Conservation (phyloP, 2,888 invertebrate genomes). For the Agonopterix heracliana region DNA sequence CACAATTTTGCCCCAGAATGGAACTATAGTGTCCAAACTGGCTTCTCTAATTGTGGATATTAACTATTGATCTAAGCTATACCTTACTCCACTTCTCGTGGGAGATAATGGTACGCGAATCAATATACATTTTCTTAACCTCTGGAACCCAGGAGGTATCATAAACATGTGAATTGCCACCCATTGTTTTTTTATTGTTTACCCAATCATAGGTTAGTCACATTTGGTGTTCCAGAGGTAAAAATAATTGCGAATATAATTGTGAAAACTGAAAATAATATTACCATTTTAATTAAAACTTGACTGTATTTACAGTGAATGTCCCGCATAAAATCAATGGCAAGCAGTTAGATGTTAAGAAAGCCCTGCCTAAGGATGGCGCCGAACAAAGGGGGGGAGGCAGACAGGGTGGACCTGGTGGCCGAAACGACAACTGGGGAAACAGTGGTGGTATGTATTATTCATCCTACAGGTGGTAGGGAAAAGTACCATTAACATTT, state of each 20-base stretch:
- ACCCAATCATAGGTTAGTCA: not conserved
- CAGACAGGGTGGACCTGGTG: constrained; percentile 50
- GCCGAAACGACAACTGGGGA: constrained; percentile 57
- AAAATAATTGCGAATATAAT: no score
- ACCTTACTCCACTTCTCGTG: constrained; percentile 45
- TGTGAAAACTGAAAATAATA: not conserved
- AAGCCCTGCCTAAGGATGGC: constrained; percentile 91
- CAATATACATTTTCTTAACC: constrained; percentile 41
- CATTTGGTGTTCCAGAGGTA: no score
- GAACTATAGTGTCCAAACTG: constrained; percentile 57
- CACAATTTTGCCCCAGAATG: constrained; percentile 73
- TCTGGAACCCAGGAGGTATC: no score
- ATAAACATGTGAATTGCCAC: no score
- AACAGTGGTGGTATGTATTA: constrained; percentile 25
- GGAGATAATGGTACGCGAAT: constrained; percentile 66
- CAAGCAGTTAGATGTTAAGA: constrained; percentile 94
- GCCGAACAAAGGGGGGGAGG: constrained; percentile 75
- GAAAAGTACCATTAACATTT: no score
- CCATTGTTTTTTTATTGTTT: not conserved
- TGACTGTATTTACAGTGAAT: constrained; percentile 76
- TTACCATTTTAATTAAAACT: not conserved
- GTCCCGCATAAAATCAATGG: constrained; percentile 90
- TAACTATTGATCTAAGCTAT: constrained; percentile 68
- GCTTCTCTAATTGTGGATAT: constrained; percentile 73
- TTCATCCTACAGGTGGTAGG: no score